Percentiles rank a stretch among this genome's conserved stretches.
Conservation (phyloP, 2,797 vertebrate species). For the Poecilia wingei region DNA sequence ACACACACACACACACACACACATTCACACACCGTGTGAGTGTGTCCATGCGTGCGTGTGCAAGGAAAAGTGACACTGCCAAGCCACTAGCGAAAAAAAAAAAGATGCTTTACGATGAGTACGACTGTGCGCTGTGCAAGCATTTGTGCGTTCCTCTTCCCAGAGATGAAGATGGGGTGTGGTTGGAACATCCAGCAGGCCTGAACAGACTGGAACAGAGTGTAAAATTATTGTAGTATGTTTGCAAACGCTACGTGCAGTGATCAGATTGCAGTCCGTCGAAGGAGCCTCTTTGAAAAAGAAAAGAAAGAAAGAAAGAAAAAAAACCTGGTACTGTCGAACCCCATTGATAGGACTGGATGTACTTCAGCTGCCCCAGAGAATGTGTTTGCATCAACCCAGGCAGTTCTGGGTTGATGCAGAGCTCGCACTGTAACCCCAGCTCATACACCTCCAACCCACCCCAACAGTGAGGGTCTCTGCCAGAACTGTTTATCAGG, state of each 20-base stretch:
- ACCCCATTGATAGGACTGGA: not conserved
- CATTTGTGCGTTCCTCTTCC: slow-evolving; percentile 3
- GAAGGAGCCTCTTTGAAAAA: not conserved
- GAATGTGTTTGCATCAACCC: not conserved
- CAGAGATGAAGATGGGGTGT: slow-evolving; percentile 65
- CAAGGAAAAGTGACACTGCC: not conserved
- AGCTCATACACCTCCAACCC: not conserved
- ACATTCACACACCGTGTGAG: not conserved
- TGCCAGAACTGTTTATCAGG: slow-evolving; percentile 10
- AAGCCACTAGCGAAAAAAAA: not conserved
- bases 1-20: not conserved
- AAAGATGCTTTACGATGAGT: not conserved
- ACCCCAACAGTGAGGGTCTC: not conserved
- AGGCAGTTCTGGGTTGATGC: not conserved
- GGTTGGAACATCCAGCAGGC: slow-evolving; percentile 68
- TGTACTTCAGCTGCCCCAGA: not conserved
- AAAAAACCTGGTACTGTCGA: not conserved
- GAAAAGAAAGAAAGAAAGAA: not conserved
- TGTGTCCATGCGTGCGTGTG: slow-evolving; percentile 1
- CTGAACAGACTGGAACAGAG: slow-evolving; percentile 25
- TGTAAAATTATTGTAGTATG: not conserved
- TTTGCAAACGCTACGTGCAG: not conserved
- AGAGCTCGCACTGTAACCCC: not conserved
- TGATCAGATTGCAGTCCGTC: not conserved
- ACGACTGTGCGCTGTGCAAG: not conserved